A percentile compares a stretch with the other conserved stretches of the same genome.
phyloP scores from a whole-genome alignment of 2,113 vertebrate genomes.

The Dicrurus megarhynchus region DNA sequence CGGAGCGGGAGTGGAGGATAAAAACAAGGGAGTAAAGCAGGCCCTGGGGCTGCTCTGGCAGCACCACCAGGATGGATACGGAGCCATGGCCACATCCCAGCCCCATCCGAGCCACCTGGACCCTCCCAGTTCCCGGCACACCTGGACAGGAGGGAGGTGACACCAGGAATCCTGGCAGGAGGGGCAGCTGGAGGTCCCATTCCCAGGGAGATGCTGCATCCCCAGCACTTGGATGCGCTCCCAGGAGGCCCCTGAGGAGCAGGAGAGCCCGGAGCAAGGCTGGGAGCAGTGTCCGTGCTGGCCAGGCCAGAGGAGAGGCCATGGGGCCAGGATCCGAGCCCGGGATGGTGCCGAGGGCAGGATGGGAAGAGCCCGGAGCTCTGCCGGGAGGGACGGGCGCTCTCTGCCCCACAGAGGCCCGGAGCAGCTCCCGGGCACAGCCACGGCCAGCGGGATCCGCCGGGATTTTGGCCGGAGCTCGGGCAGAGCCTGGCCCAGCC shows the following conservation, averaged over 20 bases:
- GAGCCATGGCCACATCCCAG: background rate
- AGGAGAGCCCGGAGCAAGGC: background rate
- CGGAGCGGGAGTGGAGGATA: accelerated
- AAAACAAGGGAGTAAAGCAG: background rate
- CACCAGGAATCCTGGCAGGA: accelerated
- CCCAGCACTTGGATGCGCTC: accelerated
- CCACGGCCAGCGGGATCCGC: background rate
- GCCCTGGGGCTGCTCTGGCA: background rate
- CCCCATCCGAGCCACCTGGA: background rate
- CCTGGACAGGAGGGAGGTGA: background rate
- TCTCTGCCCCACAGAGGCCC: background rate
- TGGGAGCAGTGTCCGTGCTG: accelerated
- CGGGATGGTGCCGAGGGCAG: accelerated
- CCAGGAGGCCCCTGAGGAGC: background rate
- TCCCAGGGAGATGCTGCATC: background rate
- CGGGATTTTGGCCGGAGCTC: background rate
- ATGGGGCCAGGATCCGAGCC: background rate
- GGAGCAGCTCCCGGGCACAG: accelerated
- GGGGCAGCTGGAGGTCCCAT: accelerated
- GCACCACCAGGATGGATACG: accelerated
- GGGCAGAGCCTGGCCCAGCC: background rate
- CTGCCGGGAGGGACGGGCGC: accelerated
- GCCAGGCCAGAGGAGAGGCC: background rate
- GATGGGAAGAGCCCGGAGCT: accelerated
- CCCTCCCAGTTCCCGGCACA: accelerated